Evolutionary conservation across 2,797 vertebrate species (phyloP), one percentile per base, ranked within the genome.

Genomic region (Perodicticus potto): DNA sequence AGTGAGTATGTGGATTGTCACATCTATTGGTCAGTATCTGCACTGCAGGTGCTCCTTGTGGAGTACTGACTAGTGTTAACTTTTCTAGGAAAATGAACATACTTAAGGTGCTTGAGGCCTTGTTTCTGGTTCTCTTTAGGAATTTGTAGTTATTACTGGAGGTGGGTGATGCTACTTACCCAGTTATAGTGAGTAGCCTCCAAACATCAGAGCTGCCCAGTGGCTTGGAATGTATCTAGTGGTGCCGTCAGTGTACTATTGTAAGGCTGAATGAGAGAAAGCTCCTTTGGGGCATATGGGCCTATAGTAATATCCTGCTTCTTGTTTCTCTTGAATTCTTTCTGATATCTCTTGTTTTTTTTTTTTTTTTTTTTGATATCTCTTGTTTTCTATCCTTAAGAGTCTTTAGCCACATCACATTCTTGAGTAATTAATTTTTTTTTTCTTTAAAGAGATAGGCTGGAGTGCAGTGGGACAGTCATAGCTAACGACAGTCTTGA

Each of bases 1-100:
- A 99, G 99, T 99, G 98, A 98, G 98, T 98, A 17, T 2, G 2
- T 7, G 27, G 57, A 22, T 86, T 9, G 12, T 86, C n/a, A 19
- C 2, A 27, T 43, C 3, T 32, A n/a, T 57, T 61, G 3, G 16
- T 81, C 49, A 53, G 29, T 43, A 22, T 86, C 9, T 61, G 10
- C 16, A 2, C 11, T 61, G 7, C 16, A 2, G 16, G 12, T 53
- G 37, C 37, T 93, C 43, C 77, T 12, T 57, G 34, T 55, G 11
- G 4, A 34, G 65, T 61, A 19, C 11, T 32, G 61, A 69, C 32
- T 84, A 45, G n/a, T 55, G 12, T 40, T 94, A 34, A 27, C 45
- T 55, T 89, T 95, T 34, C 59, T 70, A 69, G 40, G 59, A 19
- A 84, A 55, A 53, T 27, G 17, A 73, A 17, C 3, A 0, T 59